A percentile compares a stretch with the other conserved stretches of the same genome.
Conservation (phyloP, 2,113 vertebrate species). For the Lynx canadensis region DNA sequence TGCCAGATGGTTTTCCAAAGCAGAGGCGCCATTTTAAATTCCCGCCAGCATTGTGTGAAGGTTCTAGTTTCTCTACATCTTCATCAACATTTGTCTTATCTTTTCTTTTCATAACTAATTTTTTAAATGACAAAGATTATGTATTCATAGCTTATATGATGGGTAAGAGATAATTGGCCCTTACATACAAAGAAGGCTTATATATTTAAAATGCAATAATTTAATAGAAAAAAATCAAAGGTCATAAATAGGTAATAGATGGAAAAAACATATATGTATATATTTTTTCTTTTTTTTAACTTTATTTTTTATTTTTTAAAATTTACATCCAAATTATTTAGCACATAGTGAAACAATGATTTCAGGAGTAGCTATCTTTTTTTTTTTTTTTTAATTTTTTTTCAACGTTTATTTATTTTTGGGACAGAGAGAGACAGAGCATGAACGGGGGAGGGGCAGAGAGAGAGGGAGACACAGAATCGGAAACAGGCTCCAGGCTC, state of each 20-base stretch:
- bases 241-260: background rate
- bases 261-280: background rate
- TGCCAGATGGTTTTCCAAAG: background rate
- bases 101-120: background rate
- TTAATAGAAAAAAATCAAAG: background rate
- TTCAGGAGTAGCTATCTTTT: too few relatives aligned
- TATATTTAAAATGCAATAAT: background rate
- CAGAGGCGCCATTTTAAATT: background rate
- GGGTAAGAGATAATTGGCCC: background rate
- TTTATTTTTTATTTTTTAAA: too few relatives aligned
- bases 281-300: too few relatives aligned
- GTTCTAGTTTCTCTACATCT: background rate
- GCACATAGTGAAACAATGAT: too few relatives aligned
- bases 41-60: background rate
- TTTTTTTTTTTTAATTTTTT: too few relatives aligned
- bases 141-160: background rate
- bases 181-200: background rate
- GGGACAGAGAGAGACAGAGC: too few relatives aligned
- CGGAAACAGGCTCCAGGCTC: too few relatives aligned
- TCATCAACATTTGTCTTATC: background rate
- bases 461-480: too few relatives aligned
- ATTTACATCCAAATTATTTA: too few relatives aligned
- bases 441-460: too few relatives aligned
- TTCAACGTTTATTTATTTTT: too few relatives aligned
- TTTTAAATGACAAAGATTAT: constrained; percentile 1